A percentile compares a stretch with the other conserved stretches of the same genome.
These are phyloP conservation scores for Gadus macrocephalus DNA, from an alignment of 2,113 vertebrate genomes.

Conservation along the genomic window DNA sequence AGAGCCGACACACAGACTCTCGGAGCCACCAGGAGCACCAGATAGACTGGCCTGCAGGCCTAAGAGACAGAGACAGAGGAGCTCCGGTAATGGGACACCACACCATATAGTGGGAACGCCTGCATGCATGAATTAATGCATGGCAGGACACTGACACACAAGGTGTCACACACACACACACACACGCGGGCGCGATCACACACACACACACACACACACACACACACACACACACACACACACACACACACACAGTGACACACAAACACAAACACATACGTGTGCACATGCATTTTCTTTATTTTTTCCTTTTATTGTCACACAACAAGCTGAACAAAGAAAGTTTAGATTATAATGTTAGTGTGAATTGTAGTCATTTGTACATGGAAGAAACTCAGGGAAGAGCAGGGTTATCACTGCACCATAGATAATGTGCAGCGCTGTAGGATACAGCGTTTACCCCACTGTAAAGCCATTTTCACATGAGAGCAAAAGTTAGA, in stretches of 20 bases:
- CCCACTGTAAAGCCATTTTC: no score
- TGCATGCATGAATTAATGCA: constrained; percentile 33
- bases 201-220: constrained; percentile 22
- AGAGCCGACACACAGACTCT: constrained; percentile 71
- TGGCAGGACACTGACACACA: constrained; percentile 10
- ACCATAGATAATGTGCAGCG: no score
- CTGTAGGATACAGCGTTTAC: no score
- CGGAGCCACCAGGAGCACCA: constrained; percentile 49
- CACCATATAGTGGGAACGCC: constrained; percentile 44
- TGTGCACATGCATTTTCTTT: no score
- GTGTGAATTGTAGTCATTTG: constrained; percentile 58
- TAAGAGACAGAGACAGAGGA: constrained; percentile 34
- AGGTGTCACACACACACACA: no score
- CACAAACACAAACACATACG: constrained; percentile 29
- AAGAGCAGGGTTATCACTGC: not conserved
- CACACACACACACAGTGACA: constrained; percentile 6
- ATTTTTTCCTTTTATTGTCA: no score
- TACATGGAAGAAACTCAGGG: constrained; percentile 48
- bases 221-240: constrained; percentile 5
- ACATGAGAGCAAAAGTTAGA: no score
- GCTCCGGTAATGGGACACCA: constrained; percentile 59
- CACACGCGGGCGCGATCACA: no score
- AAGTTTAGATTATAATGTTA: constrained; percentile 17
- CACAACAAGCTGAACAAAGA: no score
- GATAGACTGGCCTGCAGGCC: constrained; percentile 35